Conservation (phyloP, 2,888 invertebrate genomes). For the Philereme transversata region DNA sequence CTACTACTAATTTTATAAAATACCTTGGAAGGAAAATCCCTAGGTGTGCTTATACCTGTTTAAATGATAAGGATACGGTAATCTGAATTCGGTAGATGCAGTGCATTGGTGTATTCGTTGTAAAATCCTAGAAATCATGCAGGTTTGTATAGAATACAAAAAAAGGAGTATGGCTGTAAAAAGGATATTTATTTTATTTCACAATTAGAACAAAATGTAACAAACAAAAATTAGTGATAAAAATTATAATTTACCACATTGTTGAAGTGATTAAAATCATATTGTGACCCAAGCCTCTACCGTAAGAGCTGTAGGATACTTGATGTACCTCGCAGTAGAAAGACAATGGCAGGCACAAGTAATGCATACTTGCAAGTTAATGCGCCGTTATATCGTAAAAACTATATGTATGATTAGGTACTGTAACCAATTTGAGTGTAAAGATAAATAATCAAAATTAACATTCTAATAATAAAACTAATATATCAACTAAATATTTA, state of each 20-base stretch:
- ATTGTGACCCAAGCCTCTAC: constrained; percentile 61
- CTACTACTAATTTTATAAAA: too few relatives aligned
- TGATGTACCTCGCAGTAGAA: constrained; percentile 22
- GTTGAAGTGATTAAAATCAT: constrained; percentile 49
- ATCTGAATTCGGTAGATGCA: too few relatives aligned
- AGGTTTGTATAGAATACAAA: background rate
- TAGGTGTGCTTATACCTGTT: too few relatives aligned
- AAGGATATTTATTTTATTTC: constrained; percentile 82
- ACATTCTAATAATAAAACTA: constrained; percentile 71
- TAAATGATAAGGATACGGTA: too few relatives aligned
- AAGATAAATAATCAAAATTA: constrained; percentile 79
- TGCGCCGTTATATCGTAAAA: constrained; percentile 49
- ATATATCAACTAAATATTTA: constrained; percentile 81
- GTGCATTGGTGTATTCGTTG: too few relatives aligned
- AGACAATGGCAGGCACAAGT: constrained; percentile 27
- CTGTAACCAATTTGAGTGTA: constrained; percentile 73
- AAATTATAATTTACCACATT: constrained; percentile 54
- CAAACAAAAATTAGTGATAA: constrained; percentile 70
- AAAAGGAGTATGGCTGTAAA: constrained; percentile 60
- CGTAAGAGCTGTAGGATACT: constrained; percentile 49
- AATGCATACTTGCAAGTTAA: constrained; percentile 58
- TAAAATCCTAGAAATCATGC: too few relatives aligned
- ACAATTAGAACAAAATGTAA: constrained; percentile 73
- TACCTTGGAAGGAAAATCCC: too few relatives aligned
- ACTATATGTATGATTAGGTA: constrained; percentile 50